Conservation (phyloP, 2,888 invertebrate species). For the Plusia festucae region DNA sequence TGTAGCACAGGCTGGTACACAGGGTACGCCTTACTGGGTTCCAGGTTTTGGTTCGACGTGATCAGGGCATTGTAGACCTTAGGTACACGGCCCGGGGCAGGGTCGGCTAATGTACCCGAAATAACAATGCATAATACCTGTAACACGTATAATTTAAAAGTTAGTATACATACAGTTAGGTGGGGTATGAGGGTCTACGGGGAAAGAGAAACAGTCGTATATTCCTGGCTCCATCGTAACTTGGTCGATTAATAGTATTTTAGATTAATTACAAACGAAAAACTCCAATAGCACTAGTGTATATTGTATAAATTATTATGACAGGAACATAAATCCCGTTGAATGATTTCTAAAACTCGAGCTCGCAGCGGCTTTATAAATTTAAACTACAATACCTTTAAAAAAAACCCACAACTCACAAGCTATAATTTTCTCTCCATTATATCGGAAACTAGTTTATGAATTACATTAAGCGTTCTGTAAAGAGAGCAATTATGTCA, state of each 20-base stretch:
- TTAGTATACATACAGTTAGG: neutral
- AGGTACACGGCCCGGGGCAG: conserved; percentile 90
- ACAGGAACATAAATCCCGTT: too few relatives aligned
- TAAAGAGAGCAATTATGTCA: conserved; percentile 78
- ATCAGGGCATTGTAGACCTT: conserved; percentile 95
- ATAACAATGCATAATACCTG: conserved; percentile 75
- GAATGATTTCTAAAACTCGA: too few relatives aligned
- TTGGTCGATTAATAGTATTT: too few relatives aligned
- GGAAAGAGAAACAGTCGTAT: too few relatives aligned
- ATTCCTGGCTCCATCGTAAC: too few relatives aligned
- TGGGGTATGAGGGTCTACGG: too few relatives aligned
- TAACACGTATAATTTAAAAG: conserved; percentile 18
- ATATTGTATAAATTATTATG: too few relatives aligned
- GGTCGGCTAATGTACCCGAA: conserved; percentile 65
- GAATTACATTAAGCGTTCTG: conserved; percentile 69
- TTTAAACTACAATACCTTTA: neutral
- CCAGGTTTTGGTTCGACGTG: conserved; percentile 93
- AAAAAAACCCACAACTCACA: neutral
- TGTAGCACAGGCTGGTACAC: conserved; percentile 93
- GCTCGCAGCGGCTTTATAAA: too few relatives aligned
- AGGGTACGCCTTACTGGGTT: conserved; percentile 93
- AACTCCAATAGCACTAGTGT: too few relatives aligned
- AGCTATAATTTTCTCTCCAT: conserved; percentile 46
- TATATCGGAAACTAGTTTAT: conserved; percentile 72
- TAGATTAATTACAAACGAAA: too few relatives aligned